Evolutionary conservation across 2,797 vertebrate genomes (phyloP).

Genomic region (Zenarchopterus dispar): DNA sequence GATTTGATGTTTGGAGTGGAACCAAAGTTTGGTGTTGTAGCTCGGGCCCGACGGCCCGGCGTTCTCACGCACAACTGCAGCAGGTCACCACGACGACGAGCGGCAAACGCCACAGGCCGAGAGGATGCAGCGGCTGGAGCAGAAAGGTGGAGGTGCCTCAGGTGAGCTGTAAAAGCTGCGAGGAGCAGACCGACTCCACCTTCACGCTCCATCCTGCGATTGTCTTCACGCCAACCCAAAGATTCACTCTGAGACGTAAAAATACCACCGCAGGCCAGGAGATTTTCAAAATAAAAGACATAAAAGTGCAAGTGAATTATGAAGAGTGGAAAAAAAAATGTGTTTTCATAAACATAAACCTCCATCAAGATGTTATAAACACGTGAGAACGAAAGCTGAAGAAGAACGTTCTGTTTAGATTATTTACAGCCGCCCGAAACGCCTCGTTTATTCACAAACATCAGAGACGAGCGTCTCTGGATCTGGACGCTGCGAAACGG

Average conservation of each 20-base stretch:
- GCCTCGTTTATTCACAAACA: not conserved
- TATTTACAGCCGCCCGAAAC: conserved; percentile 17
- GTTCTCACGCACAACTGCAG: conserved; percentile 34
- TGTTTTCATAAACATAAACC: no score
- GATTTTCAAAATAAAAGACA: not conserved
- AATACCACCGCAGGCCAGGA: not conserved
- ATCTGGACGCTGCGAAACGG: conserved; percentile 47
- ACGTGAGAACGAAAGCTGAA: conserved; percentile 26
- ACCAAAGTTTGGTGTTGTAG: conserved; percentile 38
- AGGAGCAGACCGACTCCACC: not conserved
- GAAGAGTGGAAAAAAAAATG: conserved; percentile 4
- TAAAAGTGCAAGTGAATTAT: not conserved
- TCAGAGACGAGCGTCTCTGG: conserved; percentile 14
- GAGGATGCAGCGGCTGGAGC: not conserved
- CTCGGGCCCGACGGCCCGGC: not conserved
- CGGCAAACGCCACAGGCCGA: not conserved
- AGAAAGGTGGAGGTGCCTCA: not conserved
- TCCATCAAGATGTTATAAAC: conserved; percentile 38
- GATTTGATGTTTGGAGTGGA: conserved; percentile 25
- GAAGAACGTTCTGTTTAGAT: conserved; percentile 26
- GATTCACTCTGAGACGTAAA: not conserved
- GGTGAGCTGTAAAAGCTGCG: conserved; percentile 33
- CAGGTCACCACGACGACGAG: not conserved
- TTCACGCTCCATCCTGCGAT: conserved; percentile 39
- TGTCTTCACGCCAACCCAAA: conserved; percentile 33